These are phyloP conservation scores for Nomia melanderi DNA, from an alignment of 1,140 invertebrate genomes.

Conservation along the genomic window DNA sequence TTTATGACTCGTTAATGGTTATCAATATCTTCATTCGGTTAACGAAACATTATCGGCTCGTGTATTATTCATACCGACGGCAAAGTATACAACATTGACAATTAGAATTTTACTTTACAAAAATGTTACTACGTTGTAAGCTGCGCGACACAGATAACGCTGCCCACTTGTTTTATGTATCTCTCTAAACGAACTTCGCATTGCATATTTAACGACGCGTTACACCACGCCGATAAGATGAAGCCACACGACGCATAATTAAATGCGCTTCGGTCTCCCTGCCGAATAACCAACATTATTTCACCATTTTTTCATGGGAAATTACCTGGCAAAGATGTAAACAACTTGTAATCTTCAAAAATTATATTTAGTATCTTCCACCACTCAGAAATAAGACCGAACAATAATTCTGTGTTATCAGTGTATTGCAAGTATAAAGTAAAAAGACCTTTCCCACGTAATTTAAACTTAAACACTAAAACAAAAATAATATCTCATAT, in stretches of 20 bases:
- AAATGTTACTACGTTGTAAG: slow-evolving; percentile 20
- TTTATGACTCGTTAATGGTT: not conserved
- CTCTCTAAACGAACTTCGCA: not conserved
- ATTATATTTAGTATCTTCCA: not conserved
- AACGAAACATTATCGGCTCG: not conserved
- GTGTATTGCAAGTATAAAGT: too few relatives aligned
- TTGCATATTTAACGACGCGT: slow-evolving; percentile 2
- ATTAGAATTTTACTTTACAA: slow-evolving; percentile 28
- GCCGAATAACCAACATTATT: not conserved
- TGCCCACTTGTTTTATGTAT: slow-evolving; percentile 14
- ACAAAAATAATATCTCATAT: too few relatives aligned
- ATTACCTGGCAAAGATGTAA: not conserved
- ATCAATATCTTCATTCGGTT: not conserved
- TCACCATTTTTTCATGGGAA: not conserved
- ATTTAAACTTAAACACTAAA: too few relatives aligned
- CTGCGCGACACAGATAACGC: slow-evolving; percentile 6
- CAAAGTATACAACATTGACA: not conserved
- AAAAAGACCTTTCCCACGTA: too few relatives aligned
- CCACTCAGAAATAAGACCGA: too few relatives aligned
- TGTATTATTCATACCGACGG: slow-evolving; percentile 7
- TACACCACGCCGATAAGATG: slow-evolving; percentile 20
- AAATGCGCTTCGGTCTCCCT: not conserved
- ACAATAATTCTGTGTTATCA: too few relatives aligned
- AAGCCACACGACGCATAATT: not conserved
- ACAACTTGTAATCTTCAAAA: not conserved